These are phyloP conservation scores for Tinea semifulvella DNA, from an alignment of 2,888 invertebrate species.

Conservation along the genomic window DNA sequence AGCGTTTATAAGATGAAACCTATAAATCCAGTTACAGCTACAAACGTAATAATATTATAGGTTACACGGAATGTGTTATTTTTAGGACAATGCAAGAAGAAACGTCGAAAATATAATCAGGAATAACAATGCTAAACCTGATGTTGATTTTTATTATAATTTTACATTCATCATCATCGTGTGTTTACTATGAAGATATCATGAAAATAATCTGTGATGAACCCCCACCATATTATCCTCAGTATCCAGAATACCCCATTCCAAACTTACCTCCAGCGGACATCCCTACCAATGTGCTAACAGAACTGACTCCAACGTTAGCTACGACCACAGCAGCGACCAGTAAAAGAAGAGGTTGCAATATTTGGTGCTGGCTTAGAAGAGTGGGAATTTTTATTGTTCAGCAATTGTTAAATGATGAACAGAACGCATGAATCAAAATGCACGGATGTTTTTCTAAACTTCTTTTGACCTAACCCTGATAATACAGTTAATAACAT, in stretches of 20 bases:
- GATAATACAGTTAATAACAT: too few relatives aligned
- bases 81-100: too few relatives aligned
- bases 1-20: too few relatives aligned
- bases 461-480: too few relatives aligned
- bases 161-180: neutral
- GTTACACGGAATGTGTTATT: too few relatives aligned
- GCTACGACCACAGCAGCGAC: slow-evolving; percentile 16
- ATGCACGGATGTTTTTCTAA: too few relatives aligned
- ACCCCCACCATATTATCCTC: neutral
- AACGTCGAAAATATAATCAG: too few relatives aligned
- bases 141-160: too few relatives aligned
- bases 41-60: too few relatives aligned
- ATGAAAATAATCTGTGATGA: slow-evolving; percentile 4
- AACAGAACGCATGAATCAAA: slow-evolving; percentile 18
- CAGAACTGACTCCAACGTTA: slow-evolving; percentile 13
- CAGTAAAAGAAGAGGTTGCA: slow-evolving; percentile 23
- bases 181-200: slow-evolving; percentile 2
- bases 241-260: neutral
- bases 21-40: too few relatives aligned
- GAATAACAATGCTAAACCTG: too few relatives aligned
- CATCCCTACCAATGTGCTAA: slow-evolving; percentile 12
- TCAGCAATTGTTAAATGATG: slow-evolving; percentile 36
- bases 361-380: slow-evolving; percentile 38
- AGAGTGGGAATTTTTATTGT: slow-evolving; percentile 37
- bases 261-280: neutral